A percentile compares a stretch with the other conserved stretches of the same genome.
These are phyloP conservation scores for Stegophylla sp. DNA, from an alignment of 2,888 invertebrate genomes.

Conservation along the genomic window DNA sequence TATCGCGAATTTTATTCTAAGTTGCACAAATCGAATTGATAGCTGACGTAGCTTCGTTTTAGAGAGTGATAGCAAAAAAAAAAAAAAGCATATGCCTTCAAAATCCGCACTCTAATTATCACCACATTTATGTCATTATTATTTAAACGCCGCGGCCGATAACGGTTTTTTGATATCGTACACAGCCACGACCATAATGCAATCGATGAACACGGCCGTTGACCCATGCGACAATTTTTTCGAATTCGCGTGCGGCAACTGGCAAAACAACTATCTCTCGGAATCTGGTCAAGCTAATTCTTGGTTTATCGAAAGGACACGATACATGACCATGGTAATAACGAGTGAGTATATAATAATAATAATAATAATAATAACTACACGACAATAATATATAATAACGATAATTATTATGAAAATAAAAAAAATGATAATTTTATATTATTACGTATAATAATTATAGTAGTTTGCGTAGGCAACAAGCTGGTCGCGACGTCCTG, in stretches of 20 bases:
- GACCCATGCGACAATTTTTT: conserved; percentile 86
- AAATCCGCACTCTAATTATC: neutral
- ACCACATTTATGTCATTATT: neutral
- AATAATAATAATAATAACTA: neutral
- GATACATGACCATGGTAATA: conserved; percentile 60
- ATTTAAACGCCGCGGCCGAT: neutral
- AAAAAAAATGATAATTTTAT: neutral
- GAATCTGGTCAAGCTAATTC: conserved; percentile 75
- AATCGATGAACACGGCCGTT: conserved; percentile 76
- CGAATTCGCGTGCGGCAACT: conserved; percentile 85
- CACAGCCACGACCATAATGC: conserved; percentile 70
- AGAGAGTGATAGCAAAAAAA: too few species aligned
- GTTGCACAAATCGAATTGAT: too few species aligned
- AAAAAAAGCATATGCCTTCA: too few species aligned
- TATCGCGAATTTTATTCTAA: too few species aligned
- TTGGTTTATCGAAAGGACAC: conserved; percentile 62
- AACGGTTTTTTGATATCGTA: neutral
- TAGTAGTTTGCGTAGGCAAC: neutral
- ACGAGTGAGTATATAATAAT: conserved; percentile 59
- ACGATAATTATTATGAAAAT: neutral
- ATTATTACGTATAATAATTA: too few species aligned
- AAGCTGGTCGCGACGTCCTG: neutral
- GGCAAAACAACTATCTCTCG: conserved; percentile 82
- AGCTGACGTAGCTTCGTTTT: too few species aligned
- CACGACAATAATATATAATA: neutral